Conservation (phyloP, 2,797 vertebrate species). For the Paguma larvata region DNA sequence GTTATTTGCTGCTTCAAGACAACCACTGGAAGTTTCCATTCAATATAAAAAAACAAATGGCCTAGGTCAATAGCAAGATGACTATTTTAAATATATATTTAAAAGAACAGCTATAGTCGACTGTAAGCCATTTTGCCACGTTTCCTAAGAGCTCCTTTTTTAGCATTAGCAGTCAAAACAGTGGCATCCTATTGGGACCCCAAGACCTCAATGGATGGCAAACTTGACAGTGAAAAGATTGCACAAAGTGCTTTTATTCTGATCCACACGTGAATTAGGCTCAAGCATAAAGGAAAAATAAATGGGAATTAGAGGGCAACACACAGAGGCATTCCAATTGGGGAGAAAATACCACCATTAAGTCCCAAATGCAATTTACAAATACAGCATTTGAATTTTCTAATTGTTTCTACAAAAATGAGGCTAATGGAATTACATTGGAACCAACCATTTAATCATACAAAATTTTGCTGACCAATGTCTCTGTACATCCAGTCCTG, state of each 20-base stretch:
- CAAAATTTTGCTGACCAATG: conserved; percentile 80
- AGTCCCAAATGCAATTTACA: conserved; percentile 83
- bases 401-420: conserved; percentile 66
- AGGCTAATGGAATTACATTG: conserved; percentile 80
- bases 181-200: conserved; percentile 79
- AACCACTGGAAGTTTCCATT: conserved; percentile 75
- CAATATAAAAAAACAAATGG: conserved; percentile 81
- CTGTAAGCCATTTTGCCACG: conserved; percentile 50
- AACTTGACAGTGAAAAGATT: conserved; percentile 81
- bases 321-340: conserved; percentile 74
- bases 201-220: conserved; percentile 65
- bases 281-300: conserved; percentile 83
- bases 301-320: conserved; percentile 79
- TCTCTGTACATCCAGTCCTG: conserved; percentile 38
- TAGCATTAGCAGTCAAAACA: conserved; percentile 78
- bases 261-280: conserved; percentile 77
- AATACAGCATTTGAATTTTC: conserved; percentile 79
- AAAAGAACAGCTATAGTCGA: conserved; percentile 40
- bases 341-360: conserved; percentile 73
- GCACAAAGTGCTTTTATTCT: conserved; percentile 76
- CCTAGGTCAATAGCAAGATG: conserved; percentile 64
- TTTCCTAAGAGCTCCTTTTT: conserved; percentile 77
- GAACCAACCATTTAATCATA: conserved; percentile 63
- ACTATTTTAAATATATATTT: conserved; percentile 68
- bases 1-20: conserved; percentile 66